Evolutionary conservation across 2,888 invertebrate species (phyloP), one percentile per base, ranked within the genome.

Genomic region (Melanostoma mellinum): DNA sequence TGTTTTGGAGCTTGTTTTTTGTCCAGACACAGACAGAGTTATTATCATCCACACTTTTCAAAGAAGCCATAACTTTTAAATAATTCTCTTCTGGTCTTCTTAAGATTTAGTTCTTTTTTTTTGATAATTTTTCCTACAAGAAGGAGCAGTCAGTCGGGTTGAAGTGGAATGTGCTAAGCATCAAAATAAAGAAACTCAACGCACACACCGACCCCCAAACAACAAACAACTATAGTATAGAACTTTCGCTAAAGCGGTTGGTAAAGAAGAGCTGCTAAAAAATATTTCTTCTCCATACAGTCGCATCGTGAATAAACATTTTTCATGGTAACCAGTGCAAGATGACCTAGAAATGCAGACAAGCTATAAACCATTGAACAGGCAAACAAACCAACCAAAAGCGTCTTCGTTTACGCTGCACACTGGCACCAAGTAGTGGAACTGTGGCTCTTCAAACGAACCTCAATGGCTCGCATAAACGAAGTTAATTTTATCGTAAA

Each of bases 311-410:
- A 74, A 68, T 60, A 55, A 68, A 73, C 68, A 79, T 73, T 56
- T 74, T 68, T 79, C 79, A 79, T 74, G 74, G 74, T 67, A 79
- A 69, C 79, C 68, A 74, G 79, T 79, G 73, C 79, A 74, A 68
- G 74, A 68, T 79, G 79, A 79, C 79, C 79, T 74, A 79, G 79
- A 79, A 79, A 50, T 32, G 68, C 74, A 68, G 55, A 63, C 68
- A 42, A 56, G 61, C 74, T 42, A 74, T 79, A 79, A 79, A 79
- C 73, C 73, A 79, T 68, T 74, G 61, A 74, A 69, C 58, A 68
- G 42, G 53, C 44, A 56, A 56, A 63, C 61, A 61, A 38, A 36
- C 52, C 53, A 50, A 58, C 60, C 52, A 20, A 42, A 65, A 53
- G 52, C 72, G 53, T 20, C 36, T 33, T 52, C 35, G 44, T 52